A percentile compares a stretch with the other conserved stretches of the same genome.
Evolutionary conservation across 2,113 vertebrate species (phyloP).

Genomic region (Glareola pratincola): DNA sequence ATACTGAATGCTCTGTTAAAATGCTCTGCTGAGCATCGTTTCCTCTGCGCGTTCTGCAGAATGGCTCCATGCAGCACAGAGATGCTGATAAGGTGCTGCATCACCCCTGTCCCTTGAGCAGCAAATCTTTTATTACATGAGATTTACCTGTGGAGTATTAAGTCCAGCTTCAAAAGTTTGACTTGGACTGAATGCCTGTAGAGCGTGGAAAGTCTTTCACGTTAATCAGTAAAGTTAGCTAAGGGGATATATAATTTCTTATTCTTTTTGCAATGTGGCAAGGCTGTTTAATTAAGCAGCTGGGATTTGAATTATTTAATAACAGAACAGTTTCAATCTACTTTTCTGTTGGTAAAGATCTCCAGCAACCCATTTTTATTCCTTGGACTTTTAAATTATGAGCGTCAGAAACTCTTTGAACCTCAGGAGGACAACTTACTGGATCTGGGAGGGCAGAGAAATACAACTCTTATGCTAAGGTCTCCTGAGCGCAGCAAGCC

Average conservation of each 20-base stretch:
- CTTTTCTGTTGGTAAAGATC: background rate
- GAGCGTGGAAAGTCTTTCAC: background rate
- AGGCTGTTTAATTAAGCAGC: constrained; percentile 55
- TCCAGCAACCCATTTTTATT: background rate
- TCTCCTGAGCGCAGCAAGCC: constrained; percentile 18
- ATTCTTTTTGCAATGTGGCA: background rate
- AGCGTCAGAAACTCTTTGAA: background rate
- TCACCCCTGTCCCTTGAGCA: background rate
- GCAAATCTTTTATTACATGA: background rate
- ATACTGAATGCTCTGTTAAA: background rate
- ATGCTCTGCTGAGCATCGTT: background rate
- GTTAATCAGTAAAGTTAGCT: background rate
- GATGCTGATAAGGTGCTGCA: background rate
- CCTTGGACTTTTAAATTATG: background rate
- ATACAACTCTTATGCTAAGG: constrained; percentile 32
- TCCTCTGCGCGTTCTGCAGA: background rate
- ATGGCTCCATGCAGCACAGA: background rate
- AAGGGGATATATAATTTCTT: background rate
- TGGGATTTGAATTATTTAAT: constrained; percentile 65
- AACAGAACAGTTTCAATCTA: background rate
- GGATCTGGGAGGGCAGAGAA: background rate
- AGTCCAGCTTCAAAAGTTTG: background rate
- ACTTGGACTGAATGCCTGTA: background rate
- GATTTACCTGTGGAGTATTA: background rate
- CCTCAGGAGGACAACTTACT: background rate